These are phyloP conservation scores for Eriosoma lanigerum DNA, from an alignment of 1,140 invertebrate genomes.

Conservation along the genomic window DNA sequence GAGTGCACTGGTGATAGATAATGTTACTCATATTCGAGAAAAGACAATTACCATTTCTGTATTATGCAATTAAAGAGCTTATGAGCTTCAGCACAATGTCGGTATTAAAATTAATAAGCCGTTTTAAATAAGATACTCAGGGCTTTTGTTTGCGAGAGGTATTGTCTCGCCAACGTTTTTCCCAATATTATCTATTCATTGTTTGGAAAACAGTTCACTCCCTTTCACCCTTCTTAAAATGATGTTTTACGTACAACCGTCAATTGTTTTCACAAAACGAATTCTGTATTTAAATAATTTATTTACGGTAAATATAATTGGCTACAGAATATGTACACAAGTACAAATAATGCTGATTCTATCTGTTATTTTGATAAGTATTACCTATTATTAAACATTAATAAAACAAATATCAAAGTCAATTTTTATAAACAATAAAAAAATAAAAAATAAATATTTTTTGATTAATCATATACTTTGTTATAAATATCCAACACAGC, in stretches of 20 bases:
- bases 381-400: too few species aligned
- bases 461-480: too few species aligned
- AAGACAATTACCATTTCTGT: constrained; percentile 24
- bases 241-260: neutral
- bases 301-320: neutral
- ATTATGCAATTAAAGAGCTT: constrained; percentile 44
- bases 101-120: constrained; percentile 47
- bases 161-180: constrained; percentile 30
- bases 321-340: too few species aligned
- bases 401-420: too few species aligned
- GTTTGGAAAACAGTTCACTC: constrained; percentile 13
- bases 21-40: constrained; percentile 19
- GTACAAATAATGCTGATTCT: too few species aligned
- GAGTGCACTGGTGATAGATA: constrained; percentile 17
- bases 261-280: neutral
- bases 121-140: constrained; percentile 37
- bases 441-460: too few species aligned
- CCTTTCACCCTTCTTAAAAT: neutral
- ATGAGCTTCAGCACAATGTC: constrained; percentile 6
- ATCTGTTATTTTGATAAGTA: too few species aligned
- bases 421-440: too few species aligned
- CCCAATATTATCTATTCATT: constrained; percentile 23
- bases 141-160: constrained; percentile 16
- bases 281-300: neutral
- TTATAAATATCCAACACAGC: too few species aligned